Conservation (phyloP, 1,140 invertebrate species). For the Thrips palmi region DNA sequence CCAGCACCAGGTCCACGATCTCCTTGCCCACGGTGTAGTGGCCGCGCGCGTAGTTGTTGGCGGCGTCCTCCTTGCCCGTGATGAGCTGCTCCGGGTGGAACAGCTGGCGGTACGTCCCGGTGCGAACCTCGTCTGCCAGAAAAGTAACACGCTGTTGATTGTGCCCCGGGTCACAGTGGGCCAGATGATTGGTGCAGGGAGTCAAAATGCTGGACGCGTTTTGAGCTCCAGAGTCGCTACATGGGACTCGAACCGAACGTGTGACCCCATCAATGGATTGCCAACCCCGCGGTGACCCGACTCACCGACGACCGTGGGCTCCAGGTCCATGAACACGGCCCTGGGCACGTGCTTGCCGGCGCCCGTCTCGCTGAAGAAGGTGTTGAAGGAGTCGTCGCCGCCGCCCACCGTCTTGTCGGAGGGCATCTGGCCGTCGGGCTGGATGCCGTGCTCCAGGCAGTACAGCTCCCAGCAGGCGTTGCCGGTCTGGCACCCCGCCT, state of each 20-base stretch:
- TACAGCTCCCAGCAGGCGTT: constrained; percentile 78
- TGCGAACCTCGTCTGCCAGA: constrained; percentile 47
- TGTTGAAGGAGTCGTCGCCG: constrained; percentile 70
- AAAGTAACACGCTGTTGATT: constrained; percentile 20
- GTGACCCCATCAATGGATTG: background rate
- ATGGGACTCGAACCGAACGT: background rate
- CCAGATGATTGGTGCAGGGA: too few species aligned
- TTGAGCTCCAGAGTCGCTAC: background rate
- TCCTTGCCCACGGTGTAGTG: constrained; percentile 87
- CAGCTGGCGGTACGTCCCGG: constrained; percentile 63
- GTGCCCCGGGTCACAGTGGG: too few species aligned
- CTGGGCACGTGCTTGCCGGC: constrained; percentile 71
- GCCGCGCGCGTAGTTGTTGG: constrained; percentile 75
- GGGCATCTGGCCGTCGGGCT: constrained; percentile 44
- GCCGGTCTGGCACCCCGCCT: constrained; percentile 79
- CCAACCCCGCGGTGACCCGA: too few species aligned
- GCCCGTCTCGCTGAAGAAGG: constrained; percentile 79
- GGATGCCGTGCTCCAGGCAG: constrained; percentile 70
- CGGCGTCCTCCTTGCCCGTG: constrained; percentile 74
- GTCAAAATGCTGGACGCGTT: too few species aligned
- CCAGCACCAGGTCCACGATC: constrained; percentile 62
- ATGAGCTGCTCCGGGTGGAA: constrained; percentile 76
- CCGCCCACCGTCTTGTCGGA: constrained; percentile 32
- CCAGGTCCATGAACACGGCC: constrained; percentile 71
- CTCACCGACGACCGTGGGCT: constrained; percentile 60